These are phyloP conservation scores for Himalopsyche anomala DNA, from an alignment of 2,888 invertebrate genomes.

Conservation along the genomic window DNA sequence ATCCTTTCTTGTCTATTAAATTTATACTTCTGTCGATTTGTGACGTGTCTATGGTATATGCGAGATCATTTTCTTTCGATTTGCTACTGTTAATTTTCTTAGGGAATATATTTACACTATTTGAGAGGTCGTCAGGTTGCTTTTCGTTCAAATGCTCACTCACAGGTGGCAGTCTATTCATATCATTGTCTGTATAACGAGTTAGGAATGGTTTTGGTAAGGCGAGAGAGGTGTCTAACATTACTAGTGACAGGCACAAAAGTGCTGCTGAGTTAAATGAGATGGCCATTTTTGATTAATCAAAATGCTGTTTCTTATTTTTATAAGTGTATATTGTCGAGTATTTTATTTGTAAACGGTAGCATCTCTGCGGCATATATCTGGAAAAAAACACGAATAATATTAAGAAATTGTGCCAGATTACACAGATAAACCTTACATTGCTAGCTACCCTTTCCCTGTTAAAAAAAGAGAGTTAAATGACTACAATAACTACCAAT, in stretches of 20 bases:
- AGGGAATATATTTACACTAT: constrained; percentile 10
- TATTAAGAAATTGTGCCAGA: too few relatives aligned
- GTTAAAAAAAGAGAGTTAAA: too few relatives aligned
- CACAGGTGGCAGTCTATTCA: neutral
- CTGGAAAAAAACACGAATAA: neutral
- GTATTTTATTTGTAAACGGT: constrained; percentile 19
- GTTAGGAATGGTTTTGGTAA: constrained; percentile 18
- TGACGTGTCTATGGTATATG: neutral
- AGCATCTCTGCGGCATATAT: constrained; percentile 22
- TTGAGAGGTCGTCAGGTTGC: constrained; percentile 21
- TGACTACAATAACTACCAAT: too few relatives aligned
- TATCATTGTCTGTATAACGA: constrained; percentile 22
- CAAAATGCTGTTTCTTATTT: neutral
- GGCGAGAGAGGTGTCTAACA: constrained; percentile 28
- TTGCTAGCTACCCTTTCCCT: too few relatives aligned
- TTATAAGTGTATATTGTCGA: constrained; percentile 28
- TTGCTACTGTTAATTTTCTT: constrained; percentile 28
- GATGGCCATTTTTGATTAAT: constrained; percentile 13
- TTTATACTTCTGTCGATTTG: constrained; percentile 11
- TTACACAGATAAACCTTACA: too few relatives aligned
- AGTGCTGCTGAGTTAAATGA: neutral
- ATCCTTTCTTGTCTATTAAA: neutral
- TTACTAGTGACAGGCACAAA: neutral
- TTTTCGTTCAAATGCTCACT: neutral
- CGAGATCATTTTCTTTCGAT: constrained; percentile 8